Percentiles rank a stretch among this genome's conserved stretches.
phyloP scores from a whole-genome alignment of 2,888 invertebrate genomes.

The Leucophenga maculata region DNA sequence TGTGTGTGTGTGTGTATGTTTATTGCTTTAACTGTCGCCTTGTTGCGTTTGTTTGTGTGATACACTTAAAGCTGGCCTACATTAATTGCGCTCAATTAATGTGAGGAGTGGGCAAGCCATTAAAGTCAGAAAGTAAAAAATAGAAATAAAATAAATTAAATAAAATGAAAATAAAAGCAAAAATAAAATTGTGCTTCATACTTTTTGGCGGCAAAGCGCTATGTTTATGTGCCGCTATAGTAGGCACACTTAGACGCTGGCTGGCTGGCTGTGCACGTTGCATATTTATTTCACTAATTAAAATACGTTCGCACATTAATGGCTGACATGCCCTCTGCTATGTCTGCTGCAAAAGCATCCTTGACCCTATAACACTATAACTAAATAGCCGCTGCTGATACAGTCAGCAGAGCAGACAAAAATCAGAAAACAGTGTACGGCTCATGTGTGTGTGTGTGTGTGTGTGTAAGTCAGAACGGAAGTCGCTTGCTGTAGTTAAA shows the following conservation, averaged over 20 bases:
- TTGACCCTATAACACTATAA: slow-evolving; percentile 17
- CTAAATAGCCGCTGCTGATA: background rate
- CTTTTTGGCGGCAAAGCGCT: slow-evolving; percentile 10
- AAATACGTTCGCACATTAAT: slow-evolving; percentile 65
- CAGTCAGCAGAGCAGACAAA: slow-evolving; percentile 20
- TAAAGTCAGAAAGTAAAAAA: slow-evolving; percentile 60
- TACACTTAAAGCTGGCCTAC: slow-evolving; percentile 27
- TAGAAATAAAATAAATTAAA: slow-evolving; percentile 6
- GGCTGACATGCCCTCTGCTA: slow-evolving; percentile 48
- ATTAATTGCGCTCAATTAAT: slow-evolving; percentile 64
- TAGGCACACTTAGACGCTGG: background rate
- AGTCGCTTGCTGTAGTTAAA: too few relatives aligned
- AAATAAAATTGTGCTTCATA: slow-evolving; percentile 3
- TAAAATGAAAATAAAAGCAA: background rate
- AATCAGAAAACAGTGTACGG: slow-evolving; percentile 44
- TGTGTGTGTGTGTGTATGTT: slow-evolving; percentile 27
- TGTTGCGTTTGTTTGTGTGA: slow-evolving; percentile 34
- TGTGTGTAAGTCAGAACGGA: background rate
- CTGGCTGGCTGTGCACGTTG: slow-evolving; percentile 33
- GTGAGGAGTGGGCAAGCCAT: slow-evolving; percentile 58
- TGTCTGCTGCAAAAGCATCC: slow-evolving; percentile 24
- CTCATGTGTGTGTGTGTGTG: background rate
- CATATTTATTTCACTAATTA: slow-evolving; percentile 66
- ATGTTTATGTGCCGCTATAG: background rate
- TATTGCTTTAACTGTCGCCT: slow-evolving; percentile 15